These are phyloP conservation scores for Xenopus borealis DNA, from an alignment of 2,113 vertebrate genomes.

Conservation along the genomic window DNA sequence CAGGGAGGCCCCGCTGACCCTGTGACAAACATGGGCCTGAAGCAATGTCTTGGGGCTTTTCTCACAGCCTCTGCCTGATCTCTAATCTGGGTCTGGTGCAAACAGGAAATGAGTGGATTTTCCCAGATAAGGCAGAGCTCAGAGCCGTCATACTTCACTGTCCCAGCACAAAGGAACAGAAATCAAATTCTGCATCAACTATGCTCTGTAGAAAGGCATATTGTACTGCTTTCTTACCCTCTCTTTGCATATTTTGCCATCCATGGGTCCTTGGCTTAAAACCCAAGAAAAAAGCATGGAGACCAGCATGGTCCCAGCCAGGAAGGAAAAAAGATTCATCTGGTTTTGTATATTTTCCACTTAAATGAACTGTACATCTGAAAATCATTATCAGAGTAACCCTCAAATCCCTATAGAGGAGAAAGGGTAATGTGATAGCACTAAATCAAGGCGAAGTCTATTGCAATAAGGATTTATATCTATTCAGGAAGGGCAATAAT, in stretches of 20 bases:
- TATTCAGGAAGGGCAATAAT: not conserved
- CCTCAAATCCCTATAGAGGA: not conserved
- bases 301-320: not conserved
- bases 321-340: not conserved
- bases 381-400: not conserved
- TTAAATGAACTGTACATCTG: not conserved
- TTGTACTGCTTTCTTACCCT: not conserved
- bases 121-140: conserved; percentile 22
- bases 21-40: not conserved
- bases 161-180: not conserved
- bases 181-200: not conserved
- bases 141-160: not conserved
- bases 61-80: conserved; percentile 39
- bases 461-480: not conserved
- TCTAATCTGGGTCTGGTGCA: conserved; percentile 18
- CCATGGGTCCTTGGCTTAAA: not conserved
- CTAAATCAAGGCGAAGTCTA: not conserved
- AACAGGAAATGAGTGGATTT: conserved; percentile 36
- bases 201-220: not conserved
- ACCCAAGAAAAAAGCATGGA: not conserved
- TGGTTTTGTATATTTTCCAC: not conserved
- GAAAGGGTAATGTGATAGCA: not conserved
- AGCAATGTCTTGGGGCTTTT: conserved; percentile 1
- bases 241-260: not conserved
- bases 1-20: conserved; percentile 3